A percentile compares a stretch with the other conserved stretches of the same genome.
These are phyloP conservation scores for Hyposoter dolosus DNA, from an alignment of 2,888 invertebrate species.

Conservation along the genomic window DNA sequence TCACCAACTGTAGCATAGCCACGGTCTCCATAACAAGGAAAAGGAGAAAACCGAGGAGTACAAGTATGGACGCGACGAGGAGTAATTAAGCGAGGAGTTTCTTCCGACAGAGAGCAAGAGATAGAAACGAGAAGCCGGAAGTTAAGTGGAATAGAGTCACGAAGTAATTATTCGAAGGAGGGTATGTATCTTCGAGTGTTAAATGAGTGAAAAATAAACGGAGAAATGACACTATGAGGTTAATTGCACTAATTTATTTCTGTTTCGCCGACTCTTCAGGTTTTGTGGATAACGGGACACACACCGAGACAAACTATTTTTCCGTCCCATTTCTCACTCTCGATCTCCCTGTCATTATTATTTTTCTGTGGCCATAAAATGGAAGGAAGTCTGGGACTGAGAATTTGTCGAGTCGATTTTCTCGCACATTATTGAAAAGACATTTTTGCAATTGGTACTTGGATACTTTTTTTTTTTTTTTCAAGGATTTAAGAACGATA, in stretches of 20 bases:
- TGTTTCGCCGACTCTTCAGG: slow-evolving; percentile 17
- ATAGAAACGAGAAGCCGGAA: slow-evolving; percentile 48
- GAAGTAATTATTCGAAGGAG: slow-evolving; percentile 61
- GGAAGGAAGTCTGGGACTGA: neutral
- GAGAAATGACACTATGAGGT: slow-evolving; percentile 49
- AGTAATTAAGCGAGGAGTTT: slow-evolving; percentile 78
- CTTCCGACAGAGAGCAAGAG: slow-evolving; percentile 67
- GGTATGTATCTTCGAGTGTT: slow-evolving; percentile 43
- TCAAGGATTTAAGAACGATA: neutral
- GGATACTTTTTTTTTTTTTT: too few relatives aligned
- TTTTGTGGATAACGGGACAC: neutral
- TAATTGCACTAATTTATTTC: slow-evolving; percentile 63
- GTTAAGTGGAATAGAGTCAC: slow-evolving; percentile 34
- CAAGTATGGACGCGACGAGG: slow-evolving; percentile 68
- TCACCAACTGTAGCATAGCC: slow-evolving; percentile 40
- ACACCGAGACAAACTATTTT: slow-evolving; percentile 22
- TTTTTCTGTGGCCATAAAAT: neutral
- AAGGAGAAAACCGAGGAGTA: slow-evolving; percentile 66
- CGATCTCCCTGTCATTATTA: neutral
- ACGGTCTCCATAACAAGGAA: slow-evolving; percentile 63
- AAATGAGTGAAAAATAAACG: slow-evolving; percentile 58
- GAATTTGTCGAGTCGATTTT: neutral
- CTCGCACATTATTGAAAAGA: neutral
- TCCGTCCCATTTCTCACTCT: neutral
- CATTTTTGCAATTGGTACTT: too few relatives aligned